A percentile compares a stretch with the other conserved stretches of the same genome.
Conservation (phyloP, 2,888 invertebrate species). For the Ophion obscuratus region DNA sequence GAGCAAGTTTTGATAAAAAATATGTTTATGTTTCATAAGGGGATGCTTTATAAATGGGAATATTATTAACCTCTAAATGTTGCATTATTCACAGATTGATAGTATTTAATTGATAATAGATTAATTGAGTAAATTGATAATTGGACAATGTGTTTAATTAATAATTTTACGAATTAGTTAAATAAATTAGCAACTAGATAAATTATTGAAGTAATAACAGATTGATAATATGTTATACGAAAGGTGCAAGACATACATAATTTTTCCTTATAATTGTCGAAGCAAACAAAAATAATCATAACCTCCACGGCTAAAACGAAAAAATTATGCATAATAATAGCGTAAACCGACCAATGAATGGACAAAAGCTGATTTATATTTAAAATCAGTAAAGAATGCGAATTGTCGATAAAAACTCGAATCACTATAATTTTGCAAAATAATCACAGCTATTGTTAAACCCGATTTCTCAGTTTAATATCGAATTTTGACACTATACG, state of each 20-base stretch:
- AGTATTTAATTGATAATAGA: neutral
- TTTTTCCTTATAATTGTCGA: neutral
- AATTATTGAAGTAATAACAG: neutral
- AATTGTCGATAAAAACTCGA: too few species aligned
- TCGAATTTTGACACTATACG: too few species aligned
- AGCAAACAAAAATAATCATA: neutral
- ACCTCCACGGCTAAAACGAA: neutral
- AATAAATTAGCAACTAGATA: neutral
- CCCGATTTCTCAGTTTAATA: too few species aligned
- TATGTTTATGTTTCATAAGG: too few species aligned
- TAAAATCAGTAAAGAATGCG: too few species aligned
- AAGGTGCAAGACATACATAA: neutral
- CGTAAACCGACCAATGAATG: too few species aligned
- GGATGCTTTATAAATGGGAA: too few species aligned
- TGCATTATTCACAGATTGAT: neutral
- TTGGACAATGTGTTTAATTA: neutral
- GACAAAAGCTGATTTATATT: too few species aligned
- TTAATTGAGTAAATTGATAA: neutral
- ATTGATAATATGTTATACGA: too few species aligned
- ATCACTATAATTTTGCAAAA: too few species aligned
- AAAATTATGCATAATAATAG: neutral
- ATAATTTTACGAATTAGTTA: neutral
- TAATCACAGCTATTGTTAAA: too few species aligned
- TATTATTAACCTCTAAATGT: neutral
- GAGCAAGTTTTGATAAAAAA: too few species aligned